Conservation (phyloP, 2,797 vertebrate genomes). For the Adelosebastes latens region DNA sequence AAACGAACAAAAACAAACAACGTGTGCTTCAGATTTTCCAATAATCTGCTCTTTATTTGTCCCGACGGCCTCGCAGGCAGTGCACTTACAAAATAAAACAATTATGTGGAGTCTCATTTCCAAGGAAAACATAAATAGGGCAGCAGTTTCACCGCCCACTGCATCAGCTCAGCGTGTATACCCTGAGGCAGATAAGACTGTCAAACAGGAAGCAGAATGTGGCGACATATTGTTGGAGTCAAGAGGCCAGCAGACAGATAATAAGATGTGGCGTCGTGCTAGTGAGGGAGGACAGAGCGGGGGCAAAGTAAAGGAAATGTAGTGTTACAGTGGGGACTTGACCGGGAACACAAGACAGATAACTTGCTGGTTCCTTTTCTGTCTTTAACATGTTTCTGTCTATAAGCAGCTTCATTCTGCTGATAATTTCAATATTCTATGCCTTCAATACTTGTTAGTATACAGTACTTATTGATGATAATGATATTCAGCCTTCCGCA, state of each 20-base stretch:
- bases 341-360: background rate
- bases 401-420: background rate
- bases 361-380: background rate
- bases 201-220: slow-evolving; percentile 42
- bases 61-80: background rate
- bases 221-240: slow-evolving; percentile 59
- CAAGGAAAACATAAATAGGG: slow-evolving; percentile 34
- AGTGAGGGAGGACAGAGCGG: slow-evolving; percentile 1
- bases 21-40: background rate
- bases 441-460: background rate
- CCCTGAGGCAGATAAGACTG: slow-evolving; percentile 56
- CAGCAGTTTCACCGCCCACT: slow-evolving; percentile 43
- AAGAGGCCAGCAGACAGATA: slow-evolving; percentile 52
- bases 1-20: background rate
- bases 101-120: slow-evolving; percentile 18
- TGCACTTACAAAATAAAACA: background rate
- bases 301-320: background rate
- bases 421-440: background rate
- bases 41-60: background rate
- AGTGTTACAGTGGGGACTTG: background rate
- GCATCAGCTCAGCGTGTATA: slow-evolving; percentile 40
- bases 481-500: background rate
- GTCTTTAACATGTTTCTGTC: background rate
- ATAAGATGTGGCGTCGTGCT: slow-evolving; percentile 22
- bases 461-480: background rate